Evolutionary conservation across 2,113 vertebrate species (phyloP).

Genomic region (Nerophis lumbriciformis): DNA sequence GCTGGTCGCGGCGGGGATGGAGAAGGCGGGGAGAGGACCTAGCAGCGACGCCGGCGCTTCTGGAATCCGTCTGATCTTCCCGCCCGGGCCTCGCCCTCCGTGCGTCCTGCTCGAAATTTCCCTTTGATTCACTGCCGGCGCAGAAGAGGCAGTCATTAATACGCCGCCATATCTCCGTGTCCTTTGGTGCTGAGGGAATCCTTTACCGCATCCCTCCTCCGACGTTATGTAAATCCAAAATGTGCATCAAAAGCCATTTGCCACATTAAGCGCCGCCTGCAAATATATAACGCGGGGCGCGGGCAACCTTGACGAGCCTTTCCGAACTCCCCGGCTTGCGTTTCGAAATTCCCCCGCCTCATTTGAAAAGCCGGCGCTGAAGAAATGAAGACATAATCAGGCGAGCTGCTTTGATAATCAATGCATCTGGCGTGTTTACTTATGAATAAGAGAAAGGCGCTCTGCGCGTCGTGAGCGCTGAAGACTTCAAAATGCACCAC

Average conservation of each 20-base stretch:
- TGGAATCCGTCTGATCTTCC: conserved; percentile 62
- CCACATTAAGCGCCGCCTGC: conserved; percentile 61
- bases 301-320: conserved; percentile 64
- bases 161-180: conserved; percentile 60
- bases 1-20: conserved; percentile 19
- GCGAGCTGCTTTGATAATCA: conserved; percentile 67
- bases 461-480: conserved; percentile 42
- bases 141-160: conserved; percentile 65
- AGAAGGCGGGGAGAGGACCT: background rate
- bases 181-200: conserved; percentile 63
- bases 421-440: conserved; percentile 67
- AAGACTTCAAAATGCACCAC: conserved; percentile 45
- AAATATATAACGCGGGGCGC: conserved; percentile 61
- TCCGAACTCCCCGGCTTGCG: conserved; percentile 56
- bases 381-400: conserved; percentile 71
- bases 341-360: conserved; percentile 60
- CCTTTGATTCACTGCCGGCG: conserved; percentile 60
- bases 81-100: conserved; percentile 51
- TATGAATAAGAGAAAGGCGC: conserved; percentile 64
- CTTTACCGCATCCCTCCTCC: conserved; percentile 62
- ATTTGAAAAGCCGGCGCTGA: conserved; percentile 68
- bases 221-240: conserved; percentile 68
- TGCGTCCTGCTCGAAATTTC: conserved; percentile 70
- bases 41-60: conserved; percentile 24
- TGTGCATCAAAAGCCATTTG: conserved; percentile 70